Percentiles rank a stretch among this genome's conserved stretches.
phyloP scores from a whole-genome alignment of 1,140 invertebrate species.

The Riptortus pedestris region DNA sequence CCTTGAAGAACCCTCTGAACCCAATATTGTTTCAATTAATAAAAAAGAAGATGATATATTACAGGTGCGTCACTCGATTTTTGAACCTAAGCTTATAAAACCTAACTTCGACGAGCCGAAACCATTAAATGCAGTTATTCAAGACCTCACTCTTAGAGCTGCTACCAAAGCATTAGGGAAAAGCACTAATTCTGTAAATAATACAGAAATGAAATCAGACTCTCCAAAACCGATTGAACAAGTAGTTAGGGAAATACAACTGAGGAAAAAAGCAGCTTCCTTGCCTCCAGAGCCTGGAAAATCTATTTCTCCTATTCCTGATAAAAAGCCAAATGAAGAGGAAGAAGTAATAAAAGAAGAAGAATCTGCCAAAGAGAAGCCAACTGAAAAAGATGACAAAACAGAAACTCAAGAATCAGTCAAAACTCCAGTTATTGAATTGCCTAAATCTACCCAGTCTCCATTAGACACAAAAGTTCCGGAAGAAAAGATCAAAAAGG shows the following conservation, averaged over 20 bases:
- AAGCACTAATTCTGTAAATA: neutral
- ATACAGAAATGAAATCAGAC: constrained; percentile 19
- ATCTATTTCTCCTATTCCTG: neutral
- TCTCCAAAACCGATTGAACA: constrained; percentile 24
- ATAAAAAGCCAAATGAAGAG: constrained; percentile 1
- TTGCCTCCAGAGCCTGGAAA: constrained; percentile 14
- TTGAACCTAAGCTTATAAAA: neutral
- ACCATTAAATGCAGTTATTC: constrained; percentile 29
- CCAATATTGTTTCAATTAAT: neutral
- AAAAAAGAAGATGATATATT: neutral
- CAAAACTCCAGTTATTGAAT: neutral
- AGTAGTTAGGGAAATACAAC: constrained; percentile 27
- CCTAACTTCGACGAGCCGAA: constrained; percentile 22
- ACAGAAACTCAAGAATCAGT: neutral
- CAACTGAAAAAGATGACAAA: neutral
- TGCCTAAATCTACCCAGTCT: too few relatives aligned
- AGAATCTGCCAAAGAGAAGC: constrained; percentile 21
- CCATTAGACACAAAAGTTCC: neutral
- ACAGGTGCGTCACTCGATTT: neutral
- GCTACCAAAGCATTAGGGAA: constrained; percentile 19
- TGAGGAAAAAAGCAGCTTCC: constrained; percentile 21
- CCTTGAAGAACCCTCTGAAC: neutral
- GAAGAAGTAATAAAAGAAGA: constrained; percentile 30
- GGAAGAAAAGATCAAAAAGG: neutral
- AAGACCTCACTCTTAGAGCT: constrained; percentile 28